These are phyloP conservation scores for Acanthisitta chloris DNA, from an alignment of 2,113 vertebrate genomes.

Conservation along the genomic window DNA sequence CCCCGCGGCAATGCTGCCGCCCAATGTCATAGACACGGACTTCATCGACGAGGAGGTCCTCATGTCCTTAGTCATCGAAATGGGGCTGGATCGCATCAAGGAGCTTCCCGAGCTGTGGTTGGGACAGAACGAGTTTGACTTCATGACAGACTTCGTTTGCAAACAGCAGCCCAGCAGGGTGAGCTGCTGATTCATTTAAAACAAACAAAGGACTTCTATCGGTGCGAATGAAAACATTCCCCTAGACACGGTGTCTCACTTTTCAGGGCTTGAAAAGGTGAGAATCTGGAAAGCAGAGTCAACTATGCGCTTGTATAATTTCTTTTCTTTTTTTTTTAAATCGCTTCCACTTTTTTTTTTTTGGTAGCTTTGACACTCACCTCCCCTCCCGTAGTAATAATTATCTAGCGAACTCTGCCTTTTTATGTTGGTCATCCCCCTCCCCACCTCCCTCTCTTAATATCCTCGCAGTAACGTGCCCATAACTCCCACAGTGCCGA, in stretches of 20 bases:
- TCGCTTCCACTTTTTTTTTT: conserved; percentile 65
- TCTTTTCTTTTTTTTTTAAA: conserved; percentile 16
- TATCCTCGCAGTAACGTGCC: conserved; percentile 60
- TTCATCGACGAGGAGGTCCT: conserved; percentile 91
- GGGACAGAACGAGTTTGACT: conserved; percentile 91
- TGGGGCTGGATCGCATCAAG: conserved; percentile 91
- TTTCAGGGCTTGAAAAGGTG: conserved; percentile 78
- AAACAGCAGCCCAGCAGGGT: conserved; percentile 90
- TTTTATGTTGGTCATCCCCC: conserved; percentile 47
- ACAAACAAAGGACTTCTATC: conserved; percentile 70
- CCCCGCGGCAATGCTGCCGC: conserved; percentile 86
- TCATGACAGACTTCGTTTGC: conserved; percentile 91
- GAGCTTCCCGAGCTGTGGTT: conserved; percentile 90
- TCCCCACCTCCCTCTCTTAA: not conserved
- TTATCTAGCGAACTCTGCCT: conserved; percentile 71
- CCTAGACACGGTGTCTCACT: conserved; percentile 80
- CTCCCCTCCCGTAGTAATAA: conserved; percentile 63
- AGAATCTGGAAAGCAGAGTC: conserved; percentile 82
- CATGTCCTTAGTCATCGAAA: conserved; percentile 89
- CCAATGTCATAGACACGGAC: conserved; percentile 92
- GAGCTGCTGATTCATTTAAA: conserved; percentile 81
- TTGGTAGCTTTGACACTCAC: conserved; percentile 71
- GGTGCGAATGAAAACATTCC: conserved; percentile 82
- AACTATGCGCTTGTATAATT: conserved; percentile 81
- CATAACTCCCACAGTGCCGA: conserved; percentile 73